Evolutionary conservation across 2,113 vertebrate genomes (phyloP).

Genomic region (Martes martes): DNA sequence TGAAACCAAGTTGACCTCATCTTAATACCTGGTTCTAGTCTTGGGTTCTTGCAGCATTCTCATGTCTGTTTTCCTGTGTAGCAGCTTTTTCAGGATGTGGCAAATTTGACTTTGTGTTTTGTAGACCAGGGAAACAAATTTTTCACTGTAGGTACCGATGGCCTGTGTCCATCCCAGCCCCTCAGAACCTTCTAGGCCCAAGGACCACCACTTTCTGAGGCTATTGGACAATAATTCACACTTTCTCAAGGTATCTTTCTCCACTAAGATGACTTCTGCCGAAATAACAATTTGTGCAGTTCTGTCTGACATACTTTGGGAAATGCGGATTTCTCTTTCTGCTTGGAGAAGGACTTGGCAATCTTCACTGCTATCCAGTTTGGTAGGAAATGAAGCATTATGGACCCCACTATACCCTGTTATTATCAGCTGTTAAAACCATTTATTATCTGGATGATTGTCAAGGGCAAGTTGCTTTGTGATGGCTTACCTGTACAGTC

Average conservation of each 20-base stretch:
- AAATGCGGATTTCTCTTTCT: conserved; percentile 26
- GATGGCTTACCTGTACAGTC: neutral
- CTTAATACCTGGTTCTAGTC: neutral
- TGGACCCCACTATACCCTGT: neutral
- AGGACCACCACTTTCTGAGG: neutral
- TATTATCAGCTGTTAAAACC: neutral
- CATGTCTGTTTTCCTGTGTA: neutral
- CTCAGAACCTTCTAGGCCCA: neutral
- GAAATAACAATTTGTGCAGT: neutral
- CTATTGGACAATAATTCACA: neutral
- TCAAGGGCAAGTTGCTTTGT: neutral
- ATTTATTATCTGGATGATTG: neutral
- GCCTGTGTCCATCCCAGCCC: neutral
- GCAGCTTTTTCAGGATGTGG: neutral
- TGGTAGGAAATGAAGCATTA: neutral
- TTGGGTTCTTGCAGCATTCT: neutral
- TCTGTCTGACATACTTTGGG: neutral
- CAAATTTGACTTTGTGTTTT: neutral
- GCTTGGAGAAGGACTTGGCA: neutral
- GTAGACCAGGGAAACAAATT: neutral
- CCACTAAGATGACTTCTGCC: neutral
- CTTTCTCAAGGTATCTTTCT: neutral
- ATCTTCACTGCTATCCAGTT: neutral
- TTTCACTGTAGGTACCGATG: neutral
- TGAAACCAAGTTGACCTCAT: neutral